Conservation (phyloP, 2,888 invertebrate genomes). For the Epinotia demarniana region DNA sequence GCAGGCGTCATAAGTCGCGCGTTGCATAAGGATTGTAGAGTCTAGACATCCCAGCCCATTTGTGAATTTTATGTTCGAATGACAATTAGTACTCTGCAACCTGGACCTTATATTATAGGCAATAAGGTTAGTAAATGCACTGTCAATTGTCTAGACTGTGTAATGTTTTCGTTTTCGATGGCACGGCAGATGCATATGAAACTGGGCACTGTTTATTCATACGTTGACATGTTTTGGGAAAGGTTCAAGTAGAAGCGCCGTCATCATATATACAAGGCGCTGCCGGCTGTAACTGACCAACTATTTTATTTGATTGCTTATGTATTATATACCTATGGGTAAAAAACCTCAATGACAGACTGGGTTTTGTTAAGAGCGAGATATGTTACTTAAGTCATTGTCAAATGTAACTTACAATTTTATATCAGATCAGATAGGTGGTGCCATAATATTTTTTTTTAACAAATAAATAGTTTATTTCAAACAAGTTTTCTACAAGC, state of each 20-base stretch:
- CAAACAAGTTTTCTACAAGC: no score
- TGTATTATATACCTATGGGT: not conserved
- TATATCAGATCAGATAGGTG: no score
- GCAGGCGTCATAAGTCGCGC: slow-evolving; percentile 10
- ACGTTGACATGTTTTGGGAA: not conserved
- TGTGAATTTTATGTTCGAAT: slow-evolving; percentile 3
- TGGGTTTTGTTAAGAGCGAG: no score
- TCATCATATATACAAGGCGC: not conserved
- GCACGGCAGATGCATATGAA: not conserved
- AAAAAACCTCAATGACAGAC: not conserved
- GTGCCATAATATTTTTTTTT: no score
- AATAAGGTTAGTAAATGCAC: not conserved
- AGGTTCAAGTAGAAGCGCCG: not conserved
- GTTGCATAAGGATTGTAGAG: slow-evolving; percentile 29
- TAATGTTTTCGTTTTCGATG: not conserved
- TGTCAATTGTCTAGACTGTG: not conserved
- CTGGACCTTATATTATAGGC: not conserved
- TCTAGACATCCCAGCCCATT: slow-evolving; percentile 32
- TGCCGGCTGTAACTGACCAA: not conserved
- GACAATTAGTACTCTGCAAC: not conserved
- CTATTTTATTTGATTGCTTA: not conserved
- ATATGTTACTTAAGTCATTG: no score
- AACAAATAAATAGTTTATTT: no score
- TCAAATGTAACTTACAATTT: no score
- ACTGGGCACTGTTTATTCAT: not conserved